A percentile compares a stretch with the other conserved stretches of the same genome.
These are phyloP conservation scores for Caranx melampygus DNA, from an alignment of 2,113 vertebrate species.

Conservation along the genomic window DNA sequence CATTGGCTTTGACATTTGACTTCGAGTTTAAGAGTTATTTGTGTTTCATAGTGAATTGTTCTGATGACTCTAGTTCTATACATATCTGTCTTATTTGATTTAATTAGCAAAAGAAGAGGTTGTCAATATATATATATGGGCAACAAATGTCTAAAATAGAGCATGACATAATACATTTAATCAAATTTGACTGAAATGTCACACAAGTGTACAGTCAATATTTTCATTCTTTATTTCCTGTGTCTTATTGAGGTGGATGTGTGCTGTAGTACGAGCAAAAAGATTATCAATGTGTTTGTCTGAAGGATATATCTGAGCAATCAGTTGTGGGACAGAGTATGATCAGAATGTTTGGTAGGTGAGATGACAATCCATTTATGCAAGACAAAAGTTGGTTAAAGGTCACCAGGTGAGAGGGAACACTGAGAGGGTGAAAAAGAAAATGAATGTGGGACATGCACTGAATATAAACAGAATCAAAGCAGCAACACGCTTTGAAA, in stretches of 20 bases:
- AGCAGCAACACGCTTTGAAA: background rate
- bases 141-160: background rate
- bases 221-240: background rate
- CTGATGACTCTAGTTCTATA: too few relatives aligned
- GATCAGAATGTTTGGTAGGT: slow-evolving; percentile 19
- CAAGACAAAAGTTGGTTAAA: slow-evolving; percentile 27
- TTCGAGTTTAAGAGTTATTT: too few relatives aligned
- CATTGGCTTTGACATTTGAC: background rate
- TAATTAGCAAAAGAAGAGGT: too few relatives aligned
- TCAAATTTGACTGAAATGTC: background rate
- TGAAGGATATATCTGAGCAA: slow-evolving; percentile 3
- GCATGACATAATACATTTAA: background rate
- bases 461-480: background rate
- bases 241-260: background rate
- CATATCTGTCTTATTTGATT: too few relatives aligned
- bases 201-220: background rate
- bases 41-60: too few relatives aligned
- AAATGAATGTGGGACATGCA: background rate
- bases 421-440: slow-evolving; percentile 11
- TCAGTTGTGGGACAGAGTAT: background rate
- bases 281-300: background rate
- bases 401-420: slow-evolving; percentile 48
- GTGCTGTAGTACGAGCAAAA: background rate
- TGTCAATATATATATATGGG: too few relatives aligned
- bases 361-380: slow-evolving; percentile 16